Percentiles rank a stretch among this genome's conserved stretches.
Conservation (phyloP, 2,797 vertebrate genomes). For the Periparus ater region DNA sequence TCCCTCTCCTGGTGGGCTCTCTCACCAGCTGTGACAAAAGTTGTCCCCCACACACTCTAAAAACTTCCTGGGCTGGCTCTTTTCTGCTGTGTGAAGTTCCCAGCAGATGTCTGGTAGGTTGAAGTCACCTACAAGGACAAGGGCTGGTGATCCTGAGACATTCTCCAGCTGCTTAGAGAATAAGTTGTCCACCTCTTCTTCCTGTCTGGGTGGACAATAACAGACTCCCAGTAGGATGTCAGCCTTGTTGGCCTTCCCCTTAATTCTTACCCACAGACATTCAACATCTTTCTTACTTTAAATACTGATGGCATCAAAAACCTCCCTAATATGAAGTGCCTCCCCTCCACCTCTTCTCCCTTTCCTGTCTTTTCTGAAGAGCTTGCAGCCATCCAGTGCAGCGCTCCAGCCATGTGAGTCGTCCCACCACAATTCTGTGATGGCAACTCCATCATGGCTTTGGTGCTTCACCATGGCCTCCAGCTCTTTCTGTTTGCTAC, state of each 20-base stretch:
- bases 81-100: no score
- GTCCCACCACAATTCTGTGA: background rate
- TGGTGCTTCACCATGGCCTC: background rate
- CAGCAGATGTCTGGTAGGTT: no score
- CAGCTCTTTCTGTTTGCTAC: background rate
- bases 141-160: no score
- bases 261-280: background rate
- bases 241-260: background rate
- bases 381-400: background rate
- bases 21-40: no score
- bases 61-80: no score
- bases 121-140: no score
- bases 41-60: no score
- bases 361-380: background rate
- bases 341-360: background rate
- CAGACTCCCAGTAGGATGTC: background rate
- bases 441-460: background rate
- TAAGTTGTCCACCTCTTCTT: no score
- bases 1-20: no score
- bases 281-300: background rate
- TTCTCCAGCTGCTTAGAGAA: no score
- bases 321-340: background rate
- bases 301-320: background rate
- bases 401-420: background rate
- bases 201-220: no score